Evolutionary conservation across 2,888 invertebrate genomes (phyloP), one percentile per base, ranked within the genome.

Genomic region (Zaprionus obscuricornis): DNA sequence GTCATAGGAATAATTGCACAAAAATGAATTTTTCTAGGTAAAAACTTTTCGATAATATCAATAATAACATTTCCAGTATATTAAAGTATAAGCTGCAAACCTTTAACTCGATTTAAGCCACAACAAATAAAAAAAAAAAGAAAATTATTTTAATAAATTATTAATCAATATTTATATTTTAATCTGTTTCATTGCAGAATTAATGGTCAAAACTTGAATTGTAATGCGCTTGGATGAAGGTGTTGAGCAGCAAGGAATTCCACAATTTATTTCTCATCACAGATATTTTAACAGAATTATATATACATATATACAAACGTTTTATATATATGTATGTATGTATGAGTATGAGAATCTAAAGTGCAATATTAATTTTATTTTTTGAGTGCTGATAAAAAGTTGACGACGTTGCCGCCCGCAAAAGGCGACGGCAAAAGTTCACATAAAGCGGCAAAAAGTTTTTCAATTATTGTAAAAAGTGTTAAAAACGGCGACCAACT

Each of bases 381-480:
- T 67, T 64, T 57, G 27, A 75, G 58, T 64, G 64, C 60, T 58
- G 50, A 60, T 60, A 64, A 62, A 79, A 81, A 66, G 78, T 74
- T 59, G 54, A 66, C 59, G 66, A 49, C 56, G 47, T 47, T 37
- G 52, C 34, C 42, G 14, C 43, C 59, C 70, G 60, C 55, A 49
- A 78, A 46, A 62, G 56, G 55, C 43, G 39, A 56, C 18, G 54
- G 56, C 52, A 64, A 70, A 77, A 77, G 78, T 82, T 82, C 70
- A 73, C 77, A 76, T 74, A 76, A 76, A 75, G 65, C 66, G 64
- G 60, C 72, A 64, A 76, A 75, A 79, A 78, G 76, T 81, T 84
- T 74, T 81, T 76, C 76, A 78, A 76, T 78, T 83, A 79, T 84
- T 78, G 79, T 71, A 64, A 74, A 83, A 81, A 78, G 85, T 81